Evolutionary conservation across 2,113 vertebrate species (phyloP).

Genomic region (Albula goreensis): DNA sequence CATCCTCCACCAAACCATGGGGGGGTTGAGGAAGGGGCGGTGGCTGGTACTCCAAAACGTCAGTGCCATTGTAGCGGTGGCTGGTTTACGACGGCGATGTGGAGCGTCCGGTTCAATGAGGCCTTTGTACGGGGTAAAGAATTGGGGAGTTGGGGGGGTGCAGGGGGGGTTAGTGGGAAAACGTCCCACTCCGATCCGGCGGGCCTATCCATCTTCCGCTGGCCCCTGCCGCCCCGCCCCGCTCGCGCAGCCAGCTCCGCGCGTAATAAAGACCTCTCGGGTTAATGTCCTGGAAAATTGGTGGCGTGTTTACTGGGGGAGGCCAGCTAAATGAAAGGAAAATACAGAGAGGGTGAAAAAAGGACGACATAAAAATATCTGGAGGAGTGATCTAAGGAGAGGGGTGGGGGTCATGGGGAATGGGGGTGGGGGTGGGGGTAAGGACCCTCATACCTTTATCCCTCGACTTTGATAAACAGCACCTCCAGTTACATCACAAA

Average conservation of each 20-base stretch:
- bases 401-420: constrained; percentile 59
- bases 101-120: constrained; percentile 97
- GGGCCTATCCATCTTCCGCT: constrained; percentile 93
- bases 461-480: constrained; percentile 83
- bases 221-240: constrained; percentile 45
- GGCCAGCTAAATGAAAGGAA: constrained; percentile 88
- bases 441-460: constrained; percentile 81
- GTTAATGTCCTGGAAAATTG: constrained; percentile 99
- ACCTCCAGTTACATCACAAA: constrained; percentile 72
- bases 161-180: constrained; percentile 80
- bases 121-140: constrained; percentile 90
- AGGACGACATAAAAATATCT: constrained; percentile 70
- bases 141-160: constrained; percentile 69
- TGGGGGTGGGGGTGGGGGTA: constrained; percentile 8
- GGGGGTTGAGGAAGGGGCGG: constrained; percentile 66
- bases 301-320: constrained; percentile 97
- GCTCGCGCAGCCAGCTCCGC: constrained; percentile 68
- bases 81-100: constrained; percentile 99
- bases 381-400: constrained; percentile 72
- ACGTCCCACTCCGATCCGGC: constrained; percentile 88
- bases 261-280: constrained; percentile 88
- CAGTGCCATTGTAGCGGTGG: constrained; percentile 92
- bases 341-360: constrained; percentile 70
- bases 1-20: constrained; percentile 74
- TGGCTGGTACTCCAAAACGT: constrained; percentile 93